Percentiles rank a stretch among this genome's conserved stretches.
Evolutionary conservation across 35 echinoderm and acorn worm species (phyloP).

Genomic region (Lytechinus variegatus): DNA sequence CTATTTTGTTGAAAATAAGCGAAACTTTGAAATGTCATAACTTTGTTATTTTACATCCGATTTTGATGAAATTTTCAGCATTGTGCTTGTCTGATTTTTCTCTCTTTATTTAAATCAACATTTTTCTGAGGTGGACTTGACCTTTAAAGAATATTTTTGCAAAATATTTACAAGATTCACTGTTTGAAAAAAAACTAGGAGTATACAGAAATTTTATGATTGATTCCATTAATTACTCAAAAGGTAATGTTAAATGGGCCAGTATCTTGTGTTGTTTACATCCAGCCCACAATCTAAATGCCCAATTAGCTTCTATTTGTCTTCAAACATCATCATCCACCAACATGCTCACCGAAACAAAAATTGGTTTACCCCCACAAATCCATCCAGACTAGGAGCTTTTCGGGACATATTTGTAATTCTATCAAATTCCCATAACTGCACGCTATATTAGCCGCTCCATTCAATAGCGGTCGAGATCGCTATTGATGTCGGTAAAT

Average conservation of each 20-base stretch:
- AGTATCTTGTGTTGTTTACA: background rate
- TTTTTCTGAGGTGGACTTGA: too few relatives aligned
- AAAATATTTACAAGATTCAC: background rate
- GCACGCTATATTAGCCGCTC: constrained; percentile 8
- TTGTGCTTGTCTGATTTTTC: too few relatives aligned
- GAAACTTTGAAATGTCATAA: too few relatives aligned
- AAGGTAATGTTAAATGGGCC: background rate
- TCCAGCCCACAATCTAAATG: background rate
- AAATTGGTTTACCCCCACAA: constrained; percentile 17
- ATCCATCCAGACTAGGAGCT: background rate
- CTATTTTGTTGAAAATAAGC: too few relatives aligned
- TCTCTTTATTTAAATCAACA: too few relatives aligned
- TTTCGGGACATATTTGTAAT: background rate
- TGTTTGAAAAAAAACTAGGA: background rate
- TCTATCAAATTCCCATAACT: constrained; percentile 20
- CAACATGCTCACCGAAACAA: background rate
- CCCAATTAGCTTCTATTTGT: background rate
- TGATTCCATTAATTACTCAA: background rate
- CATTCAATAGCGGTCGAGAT: background rate
- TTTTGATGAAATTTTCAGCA: too few relatives aligned
- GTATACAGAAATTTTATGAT: background rate
- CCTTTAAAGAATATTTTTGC: background rate
- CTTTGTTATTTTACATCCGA: too few relatives aligned
- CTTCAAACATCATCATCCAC: background rate
- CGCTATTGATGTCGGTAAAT: background rate